phyloP scores from a whole-genome alignment of 2,888 invertebrate genomes.

The Sinohyriopsis cumingii region DNA sequence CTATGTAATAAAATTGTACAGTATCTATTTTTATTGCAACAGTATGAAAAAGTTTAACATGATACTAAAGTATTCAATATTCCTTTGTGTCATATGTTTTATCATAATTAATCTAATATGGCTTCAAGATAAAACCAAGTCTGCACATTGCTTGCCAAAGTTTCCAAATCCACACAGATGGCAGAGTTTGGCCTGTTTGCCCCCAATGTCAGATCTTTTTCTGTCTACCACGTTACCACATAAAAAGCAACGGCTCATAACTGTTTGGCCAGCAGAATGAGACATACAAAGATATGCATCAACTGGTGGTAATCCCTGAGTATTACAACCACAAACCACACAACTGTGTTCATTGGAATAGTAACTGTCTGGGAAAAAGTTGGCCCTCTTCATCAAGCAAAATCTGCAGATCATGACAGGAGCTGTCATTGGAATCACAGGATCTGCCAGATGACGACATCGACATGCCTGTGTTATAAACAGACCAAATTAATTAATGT shows the following conservation, averaged over 20 bases:
- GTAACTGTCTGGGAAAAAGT: conserved; percentile 31
- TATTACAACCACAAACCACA: conserved; percentile 36
- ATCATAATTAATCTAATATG: too few relatives aligned
- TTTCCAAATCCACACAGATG: conserved; percentile 41
- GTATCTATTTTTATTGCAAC: too few relatives aligned
- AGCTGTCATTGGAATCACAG: conserved; percentile 26
- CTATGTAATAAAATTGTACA: too few relatives aligned
- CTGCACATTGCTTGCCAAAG: conserved; percentile 31
- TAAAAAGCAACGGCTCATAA: conserved; percentile 22
- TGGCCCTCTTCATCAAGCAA: conserved; percentile 24
- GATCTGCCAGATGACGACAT: conserved; percentile 34
- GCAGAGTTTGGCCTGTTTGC: conserved; percentile 27
- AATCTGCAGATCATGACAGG: conserved; percentile 38
- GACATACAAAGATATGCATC: conserved; percentile 28
- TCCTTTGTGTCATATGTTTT: too few relatives aligned
- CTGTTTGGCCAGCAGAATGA: conserved; percentile 16
- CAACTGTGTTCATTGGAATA: conserved; percentile 42
- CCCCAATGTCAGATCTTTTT: conserved; percentile 15
- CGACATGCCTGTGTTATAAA: conserved; percentile 29
- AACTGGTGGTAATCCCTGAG: conserved; percentile 3
- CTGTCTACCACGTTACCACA: conserved; percentile 17
- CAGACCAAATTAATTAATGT: background rate
- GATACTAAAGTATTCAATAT: too few relatives aligned
- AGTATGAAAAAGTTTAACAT: too few relatives aligned
- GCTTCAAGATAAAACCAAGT: background rate